Percentiles rank a stretch among this genome's conserved stretches.
Evolutionary conservation across 2,797 vertebrate species (phyloP).

Genomic region (Oreochromis mossambicus): DNA sequence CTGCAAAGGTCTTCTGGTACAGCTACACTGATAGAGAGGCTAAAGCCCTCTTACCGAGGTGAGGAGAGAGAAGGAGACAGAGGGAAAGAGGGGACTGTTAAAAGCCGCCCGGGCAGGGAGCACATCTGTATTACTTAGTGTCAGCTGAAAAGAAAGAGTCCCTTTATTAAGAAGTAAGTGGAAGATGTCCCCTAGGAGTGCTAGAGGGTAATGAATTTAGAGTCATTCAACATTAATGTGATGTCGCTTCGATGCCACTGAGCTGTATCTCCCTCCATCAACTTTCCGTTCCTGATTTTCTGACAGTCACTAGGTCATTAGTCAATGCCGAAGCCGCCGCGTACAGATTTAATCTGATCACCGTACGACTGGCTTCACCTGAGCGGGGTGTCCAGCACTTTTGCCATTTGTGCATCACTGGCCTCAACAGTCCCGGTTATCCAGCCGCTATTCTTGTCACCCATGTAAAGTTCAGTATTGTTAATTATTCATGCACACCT

Average conservation of each 20-base stretch:
- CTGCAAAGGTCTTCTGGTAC: conserved; percentile 28
- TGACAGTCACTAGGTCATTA: conserved; percentile 42
- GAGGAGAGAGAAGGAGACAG: conserved; percentile 5
- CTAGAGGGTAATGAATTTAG: conserved; percentile 64
- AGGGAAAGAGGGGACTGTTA: conserved; percentile 28
- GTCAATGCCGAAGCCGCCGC: conserved; percentile 7
- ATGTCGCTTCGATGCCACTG: conserved; percentile 36
- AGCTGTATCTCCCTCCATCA: conserved; percentile 44
- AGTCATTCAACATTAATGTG: conserved; percentile 60
- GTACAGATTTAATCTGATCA: conserved; percentile 33
- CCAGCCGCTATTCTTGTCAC: conserved; percentile 27
- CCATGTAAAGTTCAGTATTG: conserved; percentile 52
- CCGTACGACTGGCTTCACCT: conserved; percentile 7
- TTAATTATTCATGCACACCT: conserved; percentile 60
- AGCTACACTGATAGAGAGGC: conserved; percentile 42
- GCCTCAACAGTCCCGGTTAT: not conserved
- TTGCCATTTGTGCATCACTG: conserved; percentile 22
- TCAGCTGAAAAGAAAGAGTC: conserved; percentile 58
- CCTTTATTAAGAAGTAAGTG: conserved; percentile 64
- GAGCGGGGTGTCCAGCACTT: conserved; percentile 6
- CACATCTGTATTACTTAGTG: conserved; percentile 70
- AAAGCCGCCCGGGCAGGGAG: conserved; percentile 29
- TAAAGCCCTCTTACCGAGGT: conserved; percentile 47
- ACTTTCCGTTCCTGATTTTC: conserved; percentile 29
- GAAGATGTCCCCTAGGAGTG: conserved; percentile 63